Conservation (phyloP, 2,888 invertebrate genomes). For the Cheilosia impressa region DNA sequence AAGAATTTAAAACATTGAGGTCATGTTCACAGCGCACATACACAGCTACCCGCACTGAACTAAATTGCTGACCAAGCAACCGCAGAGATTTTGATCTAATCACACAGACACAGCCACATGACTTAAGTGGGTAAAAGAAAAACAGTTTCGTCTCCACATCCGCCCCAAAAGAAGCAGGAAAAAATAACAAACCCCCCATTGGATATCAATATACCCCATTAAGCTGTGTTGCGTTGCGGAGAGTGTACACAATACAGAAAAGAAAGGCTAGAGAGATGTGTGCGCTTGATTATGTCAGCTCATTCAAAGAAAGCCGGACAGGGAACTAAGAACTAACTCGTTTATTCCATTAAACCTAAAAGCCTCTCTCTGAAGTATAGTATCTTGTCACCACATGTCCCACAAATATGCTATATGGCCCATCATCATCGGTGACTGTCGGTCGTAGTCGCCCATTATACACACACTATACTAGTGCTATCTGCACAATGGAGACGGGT, state of each 20-base stretch:
- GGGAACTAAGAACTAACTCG: constrained; percentile 73
- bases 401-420: constrained; percentile 61
- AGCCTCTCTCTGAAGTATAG: constrained; percentile 60
- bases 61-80: constrained; percentile 6
- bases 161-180: not conserved
- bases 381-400: constrained; percentile 65
- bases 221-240: constrained; percentile 47
- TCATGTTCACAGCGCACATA: constrained; percentile 8
- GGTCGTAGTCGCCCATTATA: constrained; percentile 51
- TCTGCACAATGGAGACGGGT: constrained; percentile 29
- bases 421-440: constrained; percentile 48
- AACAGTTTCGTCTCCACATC: not conserved
- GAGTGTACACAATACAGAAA: not conserved
- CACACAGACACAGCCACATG: not conserved
- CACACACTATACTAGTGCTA: constrained; percentile 44
- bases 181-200: not conserved
- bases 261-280: not conserved
- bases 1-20: not conserved
- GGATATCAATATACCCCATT: constrained; percentile 68
- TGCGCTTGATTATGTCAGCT: constrained; percentile 66
- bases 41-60: not conserved
- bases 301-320: constrained; percentile 60
- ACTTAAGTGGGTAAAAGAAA: constrained; percentile 19
- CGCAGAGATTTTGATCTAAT: constrained; percentile 24
- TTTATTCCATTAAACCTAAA: constrained; percentile 74